Base-by-base conservation (phyloP, 1,140 invertebrate genomes). In the Drosophila dunni region DNA sequence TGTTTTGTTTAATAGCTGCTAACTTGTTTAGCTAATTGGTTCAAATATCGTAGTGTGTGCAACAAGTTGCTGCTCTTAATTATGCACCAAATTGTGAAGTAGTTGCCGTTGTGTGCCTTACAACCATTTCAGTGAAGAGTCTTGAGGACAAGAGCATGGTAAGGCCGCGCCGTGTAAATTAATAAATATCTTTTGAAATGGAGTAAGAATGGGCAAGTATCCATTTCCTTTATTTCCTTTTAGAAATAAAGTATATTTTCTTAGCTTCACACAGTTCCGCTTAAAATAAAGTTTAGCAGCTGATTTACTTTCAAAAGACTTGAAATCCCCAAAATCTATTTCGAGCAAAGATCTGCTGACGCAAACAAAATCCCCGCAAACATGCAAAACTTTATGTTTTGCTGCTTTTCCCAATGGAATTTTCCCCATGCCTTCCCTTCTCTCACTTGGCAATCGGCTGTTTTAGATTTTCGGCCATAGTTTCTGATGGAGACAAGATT, bases 41-140 rank as follows among this genome's bases (percentile, higher is more conserved):
- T 36, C 11, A 56, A 40, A 42, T 4, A 1, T 0, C n/a, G 38
- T 10, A 72, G 76, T 64, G 60, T 40, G 8, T 68, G 48, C 62
- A 57, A 69, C 63, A 68, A 83, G 81, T 83, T 57, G 61, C 17
- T 79, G 70, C 67, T 86, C 63, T 85, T 78, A 85, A 86, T 85
- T 85, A 86, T 86, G 81, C 66, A 66, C 61, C 40, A 75, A 80
- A 76, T 46, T 42, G 62, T 65, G 45, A 42, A 56, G 72, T 44
- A 40, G 54, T 58, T 44, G 45, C 63, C 63, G 63, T 60, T 53
- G 78, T 85, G 73, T 60, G 58, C 34, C 65, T 75, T 60, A 29
- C 24, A n/a, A n/a, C n/a, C n/a, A n/a, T n/a, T 29, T 0, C 24
- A 2, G 24, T 29, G 24, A 3, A 48, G 45, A 45, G 44, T 33